Conservation (phyloP, 2,797 vertebrate species). For the Gambelia wislizenii region DNA sequence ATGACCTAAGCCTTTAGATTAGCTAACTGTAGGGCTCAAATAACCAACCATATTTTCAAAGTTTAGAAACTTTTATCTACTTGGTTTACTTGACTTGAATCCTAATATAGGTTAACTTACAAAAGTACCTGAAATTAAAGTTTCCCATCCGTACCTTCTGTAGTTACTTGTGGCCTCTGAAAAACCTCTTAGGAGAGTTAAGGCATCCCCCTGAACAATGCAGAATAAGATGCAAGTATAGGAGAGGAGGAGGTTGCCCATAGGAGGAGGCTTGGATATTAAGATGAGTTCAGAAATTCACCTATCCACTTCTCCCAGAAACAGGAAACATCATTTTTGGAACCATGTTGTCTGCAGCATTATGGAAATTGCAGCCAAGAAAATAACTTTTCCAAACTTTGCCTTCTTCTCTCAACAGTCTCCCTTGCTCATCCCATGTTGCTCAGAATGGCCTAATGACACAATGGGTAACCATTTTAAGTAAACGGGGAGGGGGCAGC, state of each 20-base stretch:
- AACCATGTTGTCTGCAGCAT: no score
- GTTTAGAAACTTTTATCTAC: not conserved
- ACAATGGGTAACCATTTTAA: not conserved
- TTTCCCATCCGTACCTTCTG: not conserved
- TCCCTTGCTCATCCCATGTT: not conserved
- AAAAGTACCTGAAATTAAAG: not conserved
- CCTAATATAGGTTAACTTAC: not conserved
- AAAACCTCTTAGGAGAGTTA: not conserved
- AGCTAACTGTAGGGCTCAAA: no score
- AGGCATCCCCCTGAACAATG: not conserved
- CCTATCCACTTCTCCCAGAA: not conserved
- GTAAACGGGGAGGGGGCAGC: not conserved
- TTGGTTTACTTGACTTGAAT: not conserved
- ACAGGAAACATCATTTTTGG: no score
- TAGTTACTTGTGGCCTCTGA: not conserved
- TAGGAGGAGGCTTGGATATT: not conserved
- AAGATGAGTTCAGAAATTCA: not conserved
- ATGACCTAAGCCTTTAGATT: constrained; percentile 7
- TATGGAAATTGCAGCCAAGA: no score
- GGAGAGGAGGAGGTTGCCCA: not conserved
- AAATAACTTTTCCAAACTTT: not conserved
- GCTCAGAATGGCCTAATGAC: not conserved
- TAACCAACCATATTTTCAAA: not conserved
- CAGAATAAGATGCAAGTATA: not conserved
- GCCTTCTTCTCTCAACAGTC: not conserved